Evolutionary conservation across 2,888 invertebrate genomes (phyloP), one percentile per base, ranked within the genome.

Genomic region (Pyrocoelia pectoralis): DNA sequence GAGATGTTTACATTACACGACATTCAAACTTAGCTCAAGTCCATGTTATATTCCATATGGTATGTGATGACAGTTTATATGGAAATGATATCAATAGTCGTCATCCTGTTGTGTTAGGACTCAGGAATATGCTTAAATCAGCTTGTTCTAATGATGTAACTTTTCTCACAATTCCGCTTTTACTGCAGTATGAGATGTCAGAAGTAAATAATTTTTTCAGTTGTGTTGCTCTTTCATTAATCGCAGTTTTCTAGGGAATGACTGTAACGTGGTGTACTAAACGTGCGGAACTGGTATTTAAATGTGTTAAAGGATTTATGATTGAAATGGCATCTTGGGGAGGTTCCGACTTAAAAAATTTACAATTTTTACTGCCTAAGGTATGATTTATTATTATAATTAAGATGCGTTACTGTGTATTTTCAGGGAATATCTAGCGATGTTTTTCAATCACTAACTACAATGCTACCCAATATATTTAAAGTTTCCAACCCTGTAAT

Each of bases 301-400:
- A 99, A 83, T 99, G 99, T 83, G 94, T 97, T 55, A 99, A 99
- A 84, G 99, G 99, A 1, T 99, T 98, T 82, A 94, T 99, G 94
- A 96, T 99, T 81, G 99, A 99, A 85, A 95, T 96, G 86, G 92
- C 94, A 6, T 93, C 95, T 0, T 93, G 95, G 90, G 95, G 95
- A 66, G 95, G 95, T 28, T 91, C 93, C 0, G 94, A 93, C 81
- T 84, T 95, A 68, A 93, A 93, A 83, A 97, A 92, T 79, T 85
- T 97, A 19, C 92, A 92, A 79, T 93, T 94, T 78, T 83, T 95
- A 62, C 88, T 95, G 53, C 96, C 97, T 1, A 87, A 89, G 83
- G 90, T 89, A 81, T 75, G 61, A 24, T 24, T 48, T 3, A 17
- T 9, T 29, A 10, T 40, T 38, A 15, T 6, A 19, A 12, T 6